Base-by-base conservation (phyloP, 1,140 invertebrate species). In the Drosophila tropicalis region DNA sequence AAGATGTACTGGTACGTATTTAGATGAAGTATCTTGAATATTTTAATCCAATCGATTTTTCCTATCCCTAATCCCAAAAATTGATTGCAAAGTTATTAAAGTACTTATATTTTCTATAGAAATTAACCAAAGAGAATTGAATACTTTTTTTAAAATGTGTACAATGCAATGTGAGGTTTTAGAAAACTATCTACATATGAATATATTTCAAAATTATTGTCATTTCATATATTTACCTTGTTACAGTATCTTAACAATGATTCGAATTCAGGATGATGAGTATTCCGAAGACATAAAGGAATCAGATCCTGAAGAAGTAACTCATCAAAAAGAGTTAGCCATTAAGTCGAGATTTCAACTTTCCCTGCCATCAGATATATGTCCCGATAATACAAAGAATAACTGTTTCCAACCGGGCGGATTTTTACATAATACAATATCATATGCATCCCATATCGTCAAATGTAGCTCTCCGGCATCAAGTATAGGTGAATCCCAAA, bases 391-490 rank as follows among this genome's bases (percentile, higher is more conserved):
- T 6, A 25, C 72, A 1, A 89, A 83, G 34, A 89, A 74, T 39
- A 89, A 70, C 47, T 75, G 80, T 19, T 83, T 83, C 68, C 73
- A 64, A 41, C 76, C 74, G 47, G 64, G 67, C 1, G 71, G 57
- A 13, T 77, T 78, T 41, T 22, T 80, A 12, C 80, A 81, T 41
- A 78, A 51, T 68, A 34, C 84, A 12, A 57, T 84, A 19, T 56
- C 80, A 6, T 87, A 81, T 67, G 73, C 84, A 5, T 58, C 73
- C 0, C 80, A 89, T 62, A 62, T 89, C n/a, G 67, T 89, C 10
- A 87, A 87, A 25, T 80, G 80, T 32, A 75, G 76, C 25, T 87
- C 83, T 6, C 83, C 83, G 39, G 68, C 76, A 13, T 87, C 83
- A 9, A 87, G 80, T 34, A 19, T 72, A n/a, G 83, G 67, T 19